Base-by-base conservation (phyloP, 2,888 invertebrate genomes). In the Polydesmus complanatus region DNA sequence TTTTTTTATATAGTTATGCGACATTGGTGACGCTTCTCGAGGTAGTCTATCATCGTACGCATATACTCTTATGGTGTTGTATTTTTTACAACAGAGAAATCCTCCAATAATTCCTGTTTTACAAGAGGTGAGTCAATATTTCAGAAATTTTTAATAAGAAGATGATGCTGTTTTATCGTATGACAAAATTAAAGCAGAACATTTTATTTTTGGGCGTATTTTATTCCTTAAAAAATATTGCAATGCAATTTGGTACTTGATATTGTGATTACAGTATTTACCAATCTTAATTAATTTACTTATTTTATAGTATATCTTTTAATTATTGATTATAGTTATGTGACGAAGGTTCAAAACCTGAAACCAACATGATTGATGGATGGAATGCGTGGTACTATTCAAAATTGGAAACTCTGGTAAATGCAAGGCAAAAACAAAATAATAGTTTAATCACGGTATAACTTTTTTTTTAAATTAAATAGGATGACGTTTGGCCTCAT, bases 11-110 rank as follows among this genome's bases (percentile, higher is more conserved):
- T 61, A 75, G 74, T 66, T 70, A 3, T 78, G 79, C 70, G 77
- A 77, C 63, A 78, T 82, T 55, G 78, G 80, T 54, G 81, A 81
- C 72, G 81, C 81, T 0, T 79, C 80, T 1, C 72, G 76, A 61
- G 81, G 81, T 26, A 79, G 79, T 62, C 71, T 82, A 27, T 81
- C 81, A 21, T 80, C 80, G 1, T 82, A 82, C 68, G 80, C 79
- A 23, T 81, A 80, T 69, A 77, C 78, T 62, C 68, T 82, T 53
- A 77, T 82, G 78, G 71, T 79, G 63, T 73, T 82, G 5, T 78
- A 79, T 68, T 82, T 77, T 67, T 73, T 82, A 21, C 81, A 82
- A 70, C 77, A 76, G 64, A 72, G 74, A 54, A 66, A 71, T 27
- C 78, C 79, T 26, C 79, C 81, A 18, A 77, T 81, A 25, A 70